Percentiles rank a stretch among this genome's conserved stretches.
Conservation (phyloP, 2,888 invertebrate species). For the Rhamnusium bicolor region DNA sequence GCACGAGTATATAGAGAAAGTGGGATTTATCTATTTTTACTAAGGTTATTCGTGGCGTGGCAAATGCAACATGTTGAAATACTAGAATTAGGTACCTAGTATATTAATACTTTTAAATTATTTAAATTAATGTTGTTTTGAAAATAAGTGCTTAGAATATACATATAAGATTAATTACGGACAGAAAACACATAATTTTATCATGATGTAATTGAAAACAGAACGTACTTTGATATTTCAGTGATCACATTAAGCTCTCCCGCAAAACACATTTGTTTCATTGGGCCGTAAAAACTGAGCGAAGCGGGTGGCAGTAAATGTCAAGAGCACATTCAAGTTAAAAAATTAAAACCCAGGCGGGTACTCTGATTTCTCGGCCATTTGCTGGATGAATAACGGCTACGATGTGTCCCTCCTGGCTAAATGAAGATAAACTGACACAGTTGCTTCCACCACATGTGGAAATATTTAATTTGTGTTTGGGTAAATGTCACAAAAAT, state of each 20-base stretch:
- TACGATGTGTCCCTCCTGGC: conserved; percentile 60
- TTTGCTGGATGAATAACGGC: conserved; percentile 68
- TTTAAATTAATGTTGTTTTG: too few species aligned
- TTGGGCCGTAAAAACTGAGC: conserved; percentile 65
- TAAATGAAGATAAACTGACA: conserved; percentile 67
- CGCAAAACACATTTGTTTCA: conserved; percentile 66
- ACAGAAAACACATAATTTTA: conserved; percentile 25
- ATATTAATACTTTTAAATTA: too few species aligned
- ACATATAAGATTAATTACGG: neutral
- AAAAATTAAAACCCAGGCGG: conserved; percentile 69
- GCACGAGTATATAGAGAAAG: too few species aligned
- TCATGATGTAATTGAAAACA: conserved; percentile 52
- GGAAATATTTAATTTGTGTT: conserved; percentile 68
- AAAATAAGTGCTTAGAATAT: too few species aligned
- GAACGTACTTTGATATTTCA: conserved; percentile 53
- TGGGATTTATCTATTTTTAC: too few species aligned
- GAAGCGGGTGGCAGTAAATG: conserved; percentile 67
- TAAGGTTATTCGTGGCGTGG: too few species aligned
- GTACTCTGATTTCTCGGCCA: conserved; percentile 69
- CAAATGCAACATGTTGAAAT: too few species aligned
- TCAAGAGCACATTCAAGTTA: conserved; percentile 69
- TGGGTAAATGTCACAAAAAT: conserved; percentile 64
- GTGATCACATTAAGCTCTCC: conserved; percentile 59
- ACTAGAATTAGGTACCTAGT: too few species aligned
- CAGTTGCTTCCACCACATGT: conserved; percentile 67